Percentiles rank a stretch among this genome's conserved stretches.
phyloP scores from a whole-genome alignment of 1,140 invertebrate species.

The Panagrolaimus sp. region DNA sequence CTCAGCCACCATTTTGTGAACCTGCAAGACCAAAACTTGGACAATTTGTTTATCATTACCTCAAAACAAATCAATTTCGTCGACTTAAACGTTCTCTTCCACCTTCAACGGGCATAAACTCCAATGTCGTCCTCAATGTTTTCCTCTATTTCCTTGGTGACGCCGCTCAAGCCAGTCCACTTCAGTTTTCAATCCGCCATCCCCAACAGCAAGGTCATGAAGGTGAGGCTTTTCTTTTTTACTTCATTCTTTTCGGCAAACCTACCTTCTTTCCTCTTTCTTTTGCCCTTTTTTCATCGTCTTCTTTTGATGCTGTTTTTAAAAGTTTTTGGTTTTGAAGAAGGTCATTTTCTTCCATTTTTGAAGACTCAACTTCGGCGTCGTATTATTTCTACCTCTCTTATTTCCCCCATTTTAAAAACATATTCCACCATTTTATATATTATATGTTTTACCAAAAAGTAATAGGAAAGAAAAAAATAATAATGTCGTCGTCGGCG shows the following conservation, averaged over 20 bases:
- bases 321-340: background rate
- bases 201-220: background rate
- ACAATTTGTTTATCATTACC: conserved; percentile 16
- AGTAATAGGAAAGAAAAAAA: no score
- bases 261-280: no score
- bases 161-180: background rate
- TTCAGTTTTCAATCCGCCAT: background rate
- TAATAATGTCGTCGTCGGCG: no score
- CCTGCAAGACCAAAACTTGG: conserved; percentile 3
- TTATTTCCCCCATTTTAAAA: no score
- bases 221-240: no score
- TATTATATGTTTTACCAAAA: no score
- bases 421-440: no score
- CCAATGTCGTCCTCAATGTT: background rate
- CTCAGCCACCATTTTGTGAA: background rate
- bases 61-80: conserved; percentile 5
- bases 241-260: no score
- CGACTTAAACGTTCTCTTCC: background rate
- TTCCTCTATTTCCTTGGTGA: conserved; percentile 11
- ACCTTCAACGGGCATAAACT: background rate
- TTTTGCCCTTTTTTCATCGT: background rate
- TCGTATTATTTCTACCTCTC: no score
- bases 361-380: background rate
- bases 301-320: background rate
- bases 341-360: background rate